A percentile compares a stretch with the other conserved stretches of the same genome.
Evolutionary conservation across 53 echinoderm and acorn worm species (phyloP).

Genomic region (Holothuria scabra): DNA sequence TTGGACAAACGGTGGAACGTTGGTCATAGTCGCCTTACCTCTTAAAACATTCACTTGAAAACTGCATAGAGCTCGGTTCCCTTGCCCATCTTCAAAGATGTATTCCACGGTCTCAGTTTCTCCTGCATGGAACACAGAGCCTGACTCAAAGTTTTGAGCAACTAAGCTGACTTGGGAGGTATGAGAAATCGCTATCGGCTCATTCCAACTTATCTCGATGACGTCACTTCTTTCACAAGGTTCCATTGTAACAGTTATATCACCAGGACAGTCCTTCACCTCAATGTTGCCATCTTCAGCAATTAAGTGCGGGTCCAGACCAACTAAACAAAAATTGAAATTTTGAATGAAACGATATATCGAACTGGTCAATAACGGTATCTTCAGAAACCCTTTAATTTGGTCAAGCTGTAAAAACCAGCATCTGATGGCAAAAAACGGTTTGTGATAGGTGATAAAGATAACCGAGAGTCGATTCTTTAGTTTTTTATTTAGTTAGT

Average conservation of each 20-base stretch:
- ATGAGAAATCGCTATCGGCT: conserved; percentile 1
- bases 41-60: conserved; percentile 10
- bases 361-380: no score
- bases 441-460: no score
- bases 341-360: no score
- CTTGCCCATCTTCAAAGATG: conserved; percentile 18
- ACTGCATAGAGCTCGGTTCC: not conserved
- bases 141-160: conserved; percentile 8
- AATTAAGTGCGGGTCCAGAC: no score
- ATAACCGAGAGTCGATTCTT: no score
- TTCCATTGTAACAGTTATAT: conserved; percentile 41
- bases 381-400: no score
- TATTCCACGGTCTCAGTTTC: conserved; percentile 29
- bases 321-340: no score
- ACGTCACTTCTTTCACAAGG: conserved; percentile 44
- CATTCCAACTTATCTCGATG: conserved; percentile 39
- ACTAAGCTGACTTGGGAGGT: not conserved
- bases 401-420: no score
- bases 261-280: conserved; percentile 6
- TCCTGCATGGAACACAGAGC: conserved; percentile 28
- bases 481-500: no score
- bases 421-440: no score
- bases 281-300: not conserved
- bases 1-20: no score
- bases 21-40: not conserved